These are phyloP conservation scores for Naja naja DNA, from an alignment of 2,113 vertebrate genomes.

Conservation along the genomic window DNA sequence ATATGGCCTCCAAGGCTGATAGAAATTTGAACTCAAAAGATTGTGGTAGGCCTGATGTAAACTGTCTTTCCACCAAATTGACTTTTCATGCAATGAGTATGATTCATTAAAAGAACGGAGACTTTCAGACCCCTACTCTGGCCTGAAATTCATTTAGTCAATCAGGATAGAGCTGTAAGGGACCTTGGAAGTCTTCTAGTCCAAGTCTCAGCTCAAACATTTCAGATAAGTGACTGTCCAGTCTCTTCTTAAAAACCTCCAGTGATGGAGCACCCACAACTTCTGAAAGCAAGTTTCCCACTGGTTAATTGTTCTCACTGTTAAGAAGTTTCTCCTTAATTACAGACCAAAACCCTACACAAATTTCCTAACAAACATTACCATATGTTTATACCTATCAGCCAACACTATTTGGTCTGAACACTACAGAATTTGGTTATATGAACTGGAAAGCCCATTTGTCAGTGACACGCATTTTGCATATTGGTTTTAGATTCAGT, in stretches of 20 bases:
- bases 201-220: no score
- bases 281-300: no score
- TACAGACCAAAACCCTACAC: neutral
- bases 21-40: neutral
- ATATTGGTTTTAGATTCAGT: neutral
- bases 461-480: neutral
- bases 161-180: no score
- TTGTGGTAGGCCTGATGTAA: neutral
- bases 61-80: neutral
- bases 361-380: neutral
- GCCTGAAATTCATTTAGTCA: no score
- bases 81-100: neutral
- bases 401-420: neutral
- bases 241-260: no score
- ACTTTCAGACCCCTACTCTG: neutral
- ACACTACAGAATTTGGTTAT: neutral
- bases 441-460: neutral
- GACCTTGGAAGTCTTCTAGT: no score
- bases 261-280: no score
- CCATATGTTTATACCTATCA: neutral
- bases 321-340: no score
- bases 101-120: neutral
- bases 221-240: no score
- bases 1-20: no score
- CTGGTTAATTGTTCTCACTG: no score